Base-by-base conservation (phyloP, 2,113 vertebrate species). In the Amblyopsis rosae region DNA sequence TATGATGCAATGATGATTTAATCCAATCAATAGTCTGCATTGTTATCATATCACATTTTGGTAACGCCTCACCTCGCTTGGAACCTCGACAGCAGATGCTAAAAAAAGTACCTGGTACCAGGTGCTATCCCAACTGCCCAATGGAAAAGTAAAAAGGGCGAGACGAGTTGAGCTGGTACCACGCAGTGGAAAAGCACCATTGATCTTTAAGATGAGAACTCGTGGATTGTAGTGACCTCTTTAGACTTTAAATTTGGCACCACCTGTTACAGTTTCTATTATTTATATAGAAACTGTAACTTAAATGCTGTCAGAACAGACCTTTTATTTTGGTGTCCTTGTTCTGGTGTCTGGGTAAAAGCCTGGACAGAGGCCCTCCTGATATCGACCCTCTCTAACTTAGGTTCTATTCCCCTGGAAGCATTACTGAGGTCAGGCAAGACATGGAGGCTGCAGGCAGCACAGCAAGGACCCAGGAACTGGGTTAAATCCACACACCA, bases 401-500 rank as follows among this genome's bases (percentile, higher is more conserved):
- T 76, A 82, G 73, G 67, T 81, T 64, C 70, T 80, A 79, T 77
- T 76, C 65, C 69, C 82, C 74, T 76, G 63, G 69, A 79, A 74
- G 65, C 68, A 62, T 76, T 72, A 81, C 82, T 73, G 67, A 70
- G 86, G 86, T 87, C 81, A 86, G 77, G 75, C 82, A 69, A 85
- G 73, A 81, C 77, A 77, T 62, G 80, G 77, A 85, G 79, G 77
- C 77, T 69, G 46, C 88, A 81, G 84, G 77, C 81, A 79, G 77
- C 81, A 62, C 82, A 87, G 85, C 72, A 6, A 84, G 82, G 77
- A 89, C 80, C 89, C 84, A 88, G 81, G 84, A 91, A 90, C 83
- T 91, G 82, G 89, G 89, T 91, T 91, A 89, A 85, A 76, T 89
- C 89, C 86, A 90, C 90, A 90, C 60, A 74, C 71, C 70, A 86